Evolutionary conservation across 2,888 invertebrate genomes (phyloP).

Genomic region (Sphaeridia pumilis): DNA sequence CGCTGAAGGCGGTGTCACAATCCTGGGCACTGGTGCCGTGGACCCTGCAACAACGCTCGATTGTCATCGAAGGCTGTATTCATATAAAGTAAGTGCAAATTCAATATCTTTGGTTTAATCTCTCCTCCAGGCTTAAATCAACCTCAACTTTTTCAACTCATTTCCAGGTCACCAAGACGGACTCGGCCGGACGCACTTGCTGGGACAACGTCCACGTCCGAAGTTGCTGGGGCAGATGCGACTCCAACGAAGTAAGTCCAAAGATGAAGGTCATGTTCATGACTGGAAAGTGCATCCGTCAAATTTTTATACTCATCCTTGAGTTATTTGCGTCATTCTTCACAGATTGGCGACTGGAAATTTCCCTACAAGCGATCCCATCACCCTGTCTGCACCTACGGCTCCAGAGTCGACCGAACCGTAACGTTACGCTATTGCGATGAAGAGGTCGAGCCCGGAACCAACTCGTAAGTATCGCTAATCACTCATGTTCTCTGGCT

Average conservation of each 20-base stretch:
- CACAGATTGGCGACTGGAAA: constrained; percentile 71
- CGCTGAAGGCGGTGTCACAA: constrained; percentile 30
- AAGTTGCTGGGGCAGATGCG: constrained; percentile 65
- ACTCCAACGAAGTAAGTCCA: constrained; percentile 64
- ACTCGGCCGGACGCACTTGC: constrained; percentile 54
- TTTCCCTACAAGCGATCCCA: constrained; percentile 75
- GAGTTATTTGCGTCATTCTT: constrained; percentile 11
- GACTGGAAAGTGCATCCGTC: not conserved
- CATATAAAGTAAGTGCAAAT: constrained; percentile 48
- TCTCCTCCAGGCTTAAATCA: not conserved
- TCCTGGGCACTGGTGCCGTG: constrained; percentile 31
- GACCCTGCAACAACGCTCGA: constrained; percentile 47
- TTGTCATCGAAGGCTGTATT: constrained; percentile 55
- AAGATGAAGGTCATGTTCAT: not conserved
- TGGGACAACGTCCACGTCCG: constrained; percentile 59
- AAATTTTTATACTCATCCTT: not conserved
- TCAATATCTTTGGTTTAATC: constrained; percentile 11
- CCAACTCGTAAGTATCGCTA: constrained; percentile 45
- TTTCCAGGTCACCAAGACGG: constrained; percentile 43
- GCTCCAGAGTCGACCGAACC: constrained; percentile 52
- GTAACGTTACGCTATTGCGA: constrained; percentile 62
- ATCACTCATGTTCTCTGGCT: no score
- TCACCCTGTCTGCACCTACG: constrained; percentile 76
- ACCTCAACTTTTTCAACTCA: not conserved
- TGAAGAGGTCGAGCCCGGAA: constrained; percentile 55